phyloP scores from a whole-genome alignment of 1,140 invertebrate genomes.

The Philopotamus ludificatus region DNA sequence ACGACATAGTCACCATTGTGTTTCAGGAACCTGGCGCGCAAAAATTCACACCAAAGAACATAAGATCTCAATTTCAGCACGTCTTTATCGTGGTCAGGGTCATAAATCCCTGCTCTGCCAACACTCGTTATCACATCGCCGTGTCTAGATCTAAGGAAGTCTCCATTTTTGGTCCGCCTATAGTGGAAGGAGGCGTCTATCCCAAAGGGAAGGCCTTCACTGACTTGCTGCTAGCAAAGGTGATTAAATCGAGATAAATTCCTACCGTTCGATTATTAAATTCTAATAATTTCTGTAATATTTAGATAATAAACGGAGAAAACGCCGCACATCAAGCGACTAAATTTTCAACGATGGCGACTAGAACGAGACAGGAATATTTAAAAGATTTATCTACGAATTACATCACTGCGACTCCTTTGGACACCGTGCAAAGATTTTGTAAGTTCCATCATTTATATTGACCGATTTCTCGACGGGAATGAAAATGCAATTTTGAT shows the following conservation, averaged over 20 bases:
- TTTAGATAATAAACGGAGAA: slow-evolving; percentile 85
- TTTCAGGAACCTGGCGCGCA: slow-evolving; percentile 94
- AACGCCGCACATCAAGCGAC: slow-evolving; percentile 94
- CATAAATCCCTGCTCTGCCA: slow-evolving; percentile 87
- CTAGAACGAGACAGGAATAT: slow-evolving; percentile 92
- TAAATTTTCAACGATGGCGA: slow-evolving; percentile 97
- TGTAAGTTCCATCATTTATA: no score
- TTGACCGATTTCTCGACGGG: no score
- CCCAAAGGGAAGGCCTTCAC: slow-evolving; percentile 87
- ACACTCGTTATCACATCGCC: slow-evolving; percentile 86
- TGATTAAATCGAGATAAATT: slow-evolving; percentile 50
- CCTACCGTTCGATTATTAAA: not conserved
- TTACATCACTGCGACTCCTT: slow-evolving; percentile 75
- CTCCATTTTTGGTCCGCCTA: slow-evolving; percentile 91
- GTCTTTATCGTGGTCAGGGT: slow-evolving; percentile 94
- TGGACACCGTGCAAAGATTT: slow-evolving; percentile 87
- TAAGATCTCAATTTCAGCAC: slow-evolving; percentile 95
- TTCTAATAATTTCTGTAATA: slow-evolving; percentile 13
- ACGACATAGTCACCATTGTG: slow-evolving; percentile 94
- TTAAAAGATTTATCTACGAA: slow-evolving; percentile 89
- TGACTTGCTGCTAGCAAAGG: slow-evolving; percentile 92
- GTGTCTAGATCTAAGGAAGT: slow-evolving; percentile 94
- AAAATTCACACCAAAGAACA: slow-evolving; percentile 89
- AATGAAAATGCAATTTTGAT: not conserved
- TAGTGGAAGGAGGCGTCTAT: slow-evolving; percentile 81